Evolutionary conservation across 2,888 invertebrate species (phyloP), one percentile per base, ranked within the genome.

Genomic region (Yponomeuta malinellus): DNA sequence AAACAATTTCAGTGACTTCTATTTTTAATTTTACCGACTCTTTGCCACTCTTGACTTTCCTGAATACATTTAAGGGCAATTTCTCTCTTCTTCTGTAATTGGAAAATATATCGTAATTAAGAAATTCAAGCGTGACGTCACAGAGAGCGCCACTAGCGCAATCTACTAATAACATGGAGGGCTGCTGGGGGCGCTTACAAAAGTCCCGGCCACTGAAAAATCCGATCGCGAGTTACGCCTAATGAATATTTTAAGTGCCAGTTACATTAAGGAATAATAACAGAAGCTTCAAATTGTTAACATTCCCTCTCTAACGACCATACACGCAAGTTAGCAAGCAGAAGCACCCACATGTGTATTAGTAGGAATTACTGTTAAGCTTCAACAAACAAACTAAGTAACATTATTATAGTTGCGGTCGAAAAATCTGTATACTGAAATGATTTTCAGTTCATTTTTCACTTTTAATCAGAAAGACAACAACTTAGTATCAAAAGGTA

Each of bases 241-340:
- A 78, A 83, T 89, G 88, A 89, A 89, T 89, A 89, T 90, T 89
- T 69, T 88, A 85, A 89, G 85, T 82, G 83, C 83, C 79, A 15
- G 52, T 12, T 59, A 59, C 52, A 59, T 59, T 15, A 12, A 59
- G 9, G 43, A 43, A 5, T 4, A 15, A 1, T 8, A 4, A 59
- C 52, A 59, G 52, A 59, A 59, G 52, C 52, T 15, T 15, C 52
- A 15, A 59, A 59, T 59, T 59, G 3, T 59, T 1, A 43, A 43
- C 43, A 8, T 6, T 43, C 8, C 43, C 43, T 15, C 15, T 12
- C 5, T 5, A 15, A 59, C 15, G 52, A 2, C 5, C 3, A 52
- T 52, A 59, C 52, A 59, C 15, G 52, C 43, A 43, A 43, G 43
- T 43, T 43, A 1, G 43, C 9, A 43, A 43, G 43, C 43, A 43